phyloP scores from a whole-genome alignment of 2,113 vertebrate genomes.

The Microcebus lehilahytsara region DNA sequence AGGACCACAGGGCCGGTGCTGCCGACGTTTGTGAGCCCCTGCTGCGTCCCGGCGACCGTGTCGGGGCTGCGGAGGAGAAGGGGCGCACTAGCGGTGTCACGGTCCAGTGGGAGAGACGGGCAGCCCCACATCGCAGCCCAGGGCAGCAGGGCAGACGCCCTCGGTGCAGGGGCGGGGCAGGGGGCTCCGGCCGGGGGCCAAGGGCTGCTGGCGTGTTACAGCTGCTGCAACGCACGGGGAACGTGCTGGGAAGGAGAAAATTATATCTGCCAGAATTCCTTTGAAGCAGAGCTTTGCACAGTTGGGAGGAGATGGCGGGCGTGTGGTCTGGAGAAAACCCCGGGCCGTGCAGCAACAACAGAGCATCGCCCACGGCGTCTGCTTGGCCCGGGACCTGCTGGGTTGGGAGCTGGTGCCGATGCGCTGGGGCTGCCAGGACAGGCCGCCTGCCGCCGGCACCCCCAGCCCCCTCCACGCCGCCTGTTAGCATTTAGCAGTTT shows the following conservation, averaged over 20 bases:
- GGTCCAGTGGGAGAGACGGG: not conserved
- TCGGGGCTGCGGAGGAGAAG: not conserved
- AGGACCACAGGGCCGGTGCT: too few relatives aligned
- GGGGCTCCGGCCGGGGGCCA: not conserved
- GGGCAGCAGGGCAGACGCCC: fast-evolving
- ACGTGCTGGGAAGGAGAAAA: not conserved
- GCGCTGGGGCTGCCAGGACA: too few relatives aligned
- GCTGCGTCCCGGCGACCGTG: not conserved
- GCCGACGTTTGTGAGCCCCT: not conserved
- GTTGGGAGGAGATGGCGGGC: not conserved
- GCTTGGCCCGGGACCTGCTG: not conserved
- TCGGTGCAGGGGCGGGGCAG: too few relatives aligned
- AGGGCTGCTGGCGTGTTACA: not conserved
- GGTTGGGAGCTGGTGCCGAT: not conserved
- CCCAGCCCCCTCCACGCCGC: not conserved
- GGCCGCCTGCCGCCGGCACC: fast-evolving
- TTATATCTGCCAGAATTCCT: not conserved
- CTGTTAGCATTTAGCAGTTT: not conserved
- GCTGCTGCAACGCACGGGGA: not conserved
- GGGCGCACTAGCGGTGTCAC: not conserved
- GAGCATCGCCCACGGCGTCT: fast-evolving
- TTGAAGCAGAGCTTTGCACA: not conserved
- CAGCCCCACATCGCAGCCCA: not conserved
- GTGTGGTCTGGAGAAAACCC: not conserved
- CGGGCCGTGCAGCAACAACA: fast-evolving